Evolutionary conservation across 1,140 invertebrate genomes (phyloP).

Genomic region (Zeugodacus cucurbitae): DNA sequence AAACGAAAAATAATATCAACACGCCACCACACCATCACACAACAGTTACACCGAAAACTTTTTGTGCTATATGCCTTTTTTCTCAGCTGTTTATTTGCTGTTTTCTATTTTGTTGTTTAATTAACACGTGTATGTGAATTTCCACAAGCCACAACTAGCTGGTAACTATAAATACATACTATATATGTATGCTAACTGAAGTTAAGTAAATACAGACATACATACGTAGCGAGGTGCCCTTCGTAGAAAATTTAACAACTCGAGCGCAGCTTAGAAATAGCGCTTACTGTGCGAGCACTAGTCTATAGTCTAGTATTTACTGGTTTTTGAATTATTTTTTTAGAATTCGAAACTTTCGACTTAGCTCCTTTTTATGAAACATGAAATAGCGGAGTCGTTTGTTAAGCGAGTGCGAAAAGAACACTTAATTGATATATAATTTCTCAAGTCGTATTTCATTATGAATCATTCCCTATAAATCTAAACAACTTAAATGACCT

Average conservation of each 20-base stretch:
- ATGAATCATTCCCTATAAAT: too few species aligned
- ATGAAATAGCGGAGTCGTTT: too few species aligned
- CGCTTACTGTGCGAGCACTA: neutral
- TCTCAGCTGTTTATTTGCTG: neutral
- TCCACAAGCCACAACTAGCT: neutral
- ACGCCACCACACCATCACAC: neutral
- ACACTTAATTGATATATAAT: too few species aligned
- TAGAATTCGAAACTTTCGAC: too few species aligned
- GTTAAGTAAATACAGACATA: neutral
- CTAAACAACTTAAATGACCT: too few species aligned
- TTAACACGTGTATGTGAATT: constrained; percentile 7
- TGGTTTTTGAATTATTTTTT: too few species aligned
- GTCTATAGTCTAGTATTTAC: neutral
- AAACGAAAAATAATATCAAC: neutral
- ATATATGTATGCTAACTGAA: neutral
- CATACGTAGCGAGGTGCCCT: too few species aligned
- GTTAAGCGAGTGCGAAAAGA: too few species aligned
- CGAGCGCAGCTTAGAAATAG: neutral
- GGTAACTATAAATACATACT: neutral
- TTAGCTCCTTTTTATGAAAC: too few species aligned
- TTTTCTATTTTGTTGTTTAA: neutral
- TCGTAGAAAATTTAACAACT: neutral
- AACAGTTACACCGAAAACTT: neutral
- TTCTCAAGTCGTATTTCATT: too few species aligned
- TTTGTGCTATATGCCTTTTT: neutral